A percentile compares a stretch with the other conserved stretches of the same genome.
Evolutionary conservation across 2,113 vertebrate species (phyloP).

Genomic region (Gnathonemus echidnorhynchus): DNA sequence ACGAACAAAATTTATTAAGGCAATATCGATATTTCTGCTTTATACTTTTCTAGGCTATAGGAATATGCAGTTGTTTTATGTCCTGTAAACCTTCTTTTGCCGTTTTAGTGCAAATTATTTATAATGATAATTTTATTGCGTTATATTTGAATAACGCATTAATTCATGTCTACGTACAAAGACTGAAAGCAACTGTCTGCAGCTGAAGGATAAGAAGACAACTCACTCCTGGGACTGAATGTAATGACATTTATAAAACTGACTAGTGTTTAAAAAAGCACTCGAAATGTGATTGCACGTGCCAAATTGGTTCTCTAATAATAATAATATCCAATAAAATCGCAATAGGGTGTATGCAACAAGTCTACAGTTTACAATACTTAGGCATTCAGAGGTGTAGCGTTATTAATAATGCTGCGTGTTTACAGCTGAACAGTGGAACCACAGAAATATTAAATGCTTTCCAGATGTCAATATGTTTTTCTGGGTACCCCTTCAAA

Average conservation of each 20-base stretch:
- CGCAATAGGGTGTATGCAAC: neutral
- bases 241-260: neutral
- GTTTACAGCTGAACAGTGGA: slow-evolving; percentile 44
- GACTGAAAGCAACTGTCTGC: neutral
- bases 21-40: neutral
- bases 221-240: neutral
- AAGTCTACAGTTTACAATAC: neutral
- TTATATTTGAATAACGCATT: neutral
- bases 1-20: neutral
- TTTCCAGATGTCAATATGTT: slow-evolving; percentile 50
- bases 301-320: neutral
- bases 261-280: neutral
- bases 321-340: neutral
- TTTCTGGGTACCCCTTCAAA: slow-evolving; percentile 21
- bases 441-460: slow-evolving; percentile 42
- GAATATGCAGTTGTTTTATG: neutral
- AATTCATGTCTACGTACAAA: neutral
- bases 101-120: neutral
- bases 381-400: neutral
- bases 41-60: neutral
- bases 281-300: neutral
- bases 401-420: neutral
- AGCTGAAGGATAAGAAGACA: neutral
- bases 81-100: neutral
- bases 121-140: neutral